Evolutionary conservation across 2,797 vertebrate species (phyloP), one percentile per base, ranked within the genome.

Genomic region (Thripadectes ignobilis): DNA sequence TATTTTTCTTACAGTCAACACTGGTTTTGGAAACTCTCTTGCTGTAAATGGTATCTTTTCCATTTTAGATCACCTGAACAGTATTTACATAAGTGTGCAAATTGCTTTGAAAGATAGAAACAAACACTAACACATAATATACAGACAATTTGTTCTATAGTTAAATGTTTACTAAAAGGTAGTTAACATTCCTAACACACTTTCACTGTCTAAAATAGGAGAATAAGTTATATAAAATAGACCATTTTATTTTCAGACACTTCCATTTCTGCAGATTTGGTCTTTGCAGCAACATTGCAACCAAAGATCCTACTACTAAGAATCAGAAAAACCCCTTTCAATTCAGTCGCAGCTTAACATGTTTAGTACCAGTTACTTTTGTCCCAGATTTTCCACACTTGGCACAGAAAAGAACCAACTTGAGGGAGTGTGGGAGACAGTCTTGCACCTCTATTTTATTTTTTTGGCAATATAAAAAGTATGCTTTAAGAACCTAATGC

Each of bases 181-280:
- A 95, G 52, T 81, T 87, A 93, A 91, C 65, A 85, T 88, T 95
- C 92, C 87, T 83, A 96, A 89, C 59, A 89, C 87, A 92, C 54
- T 92, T 94, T 57, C 75, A 79, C 79, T 63, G 55, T 63, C 67
- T 96, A 97, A 96, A 95, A 95, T 89, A 96, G 61, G 48, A 88
- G 79, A 94, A 68, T 88, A 96, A 90, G 63, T 94, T 91, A 95
- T 94, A 96, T 88, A 95, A 97, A 93, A 93, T 93, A 96, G 73
- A 95, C 76, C 88, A 89, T 87, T 80, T 95, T 55, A 75, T 93
- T 95, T 95, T 86, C 78, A 95, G 58, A 87, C 5, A 24, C n/a
- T 92, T 80, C 30, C 29, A 72, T 52, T 89, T 89, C 86, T 92
- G 84, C 93, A 93, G 92, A 89, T 97, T 95, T 95, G 90, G 88